Evolutionary conservation across 1,140 invertebrate genomes (phyloP), one percentile per base, ranked within the genome.

Genomic region (Lordiphosa stackelbergi): DNA sequence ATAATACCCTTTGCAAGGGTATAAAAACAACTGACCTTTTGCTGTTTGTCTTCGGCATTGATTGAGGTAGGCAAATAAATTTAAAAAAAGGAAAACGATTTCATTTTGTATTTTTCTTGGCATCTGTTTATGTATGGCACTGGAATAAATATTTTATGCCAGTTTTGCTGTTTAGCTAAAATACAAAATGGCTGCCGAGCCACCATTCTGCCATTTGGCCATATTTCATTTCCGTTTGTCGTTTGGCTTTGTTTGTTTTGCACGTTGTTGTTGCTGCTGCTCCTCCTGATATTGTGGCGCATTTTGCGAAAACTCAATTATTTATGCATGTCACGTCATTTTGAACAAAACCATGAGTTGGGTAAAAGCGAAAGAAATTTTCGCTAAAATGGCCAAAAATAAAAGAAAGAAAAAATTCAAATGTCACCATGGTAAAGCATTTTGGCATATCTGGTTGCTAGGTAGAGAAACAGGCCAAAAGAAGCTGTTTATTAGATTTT

Each of bases 261-360:
- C 43, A 22, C 24, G 22, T 53, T 16, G 28, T 35, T 45, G 51
- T 8, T 59, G 52, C 40, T 53, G 51, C 19, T 41, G 38, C 37
- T 61, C 42, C 40, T 56, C 12, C 34, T 52, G 57, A 41, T 78
- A 56, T 52, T 56, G 68, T 54, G 46, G 65, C 45, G 66, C 35
- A 69, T 69, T 69, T 69, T 51, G 59, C 66, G 70, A 75, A 69
- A 75, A 75, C 72, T 75, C 72, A 75, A 75, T 75, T 75, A 75
- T 75, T 75, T 75, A 75, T 75, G 72, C 72, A 75, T 75, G 72
- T 75, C 72, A 75, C 72, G 72, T 75, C 64, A 75, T 75, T 75
- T 70, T 75, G 61, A 57, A 47, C 61, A 51, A 31, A 64, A 64
- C 48, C 56, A 60, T 46, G 58, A 55, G 58, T 42, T 49, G 58